These are phyloP conservation scores for Coccyzus lansbergi DNA, from an alignment of 2,797 vertebrate genomes.

Conservation along the genomic window DNA sequence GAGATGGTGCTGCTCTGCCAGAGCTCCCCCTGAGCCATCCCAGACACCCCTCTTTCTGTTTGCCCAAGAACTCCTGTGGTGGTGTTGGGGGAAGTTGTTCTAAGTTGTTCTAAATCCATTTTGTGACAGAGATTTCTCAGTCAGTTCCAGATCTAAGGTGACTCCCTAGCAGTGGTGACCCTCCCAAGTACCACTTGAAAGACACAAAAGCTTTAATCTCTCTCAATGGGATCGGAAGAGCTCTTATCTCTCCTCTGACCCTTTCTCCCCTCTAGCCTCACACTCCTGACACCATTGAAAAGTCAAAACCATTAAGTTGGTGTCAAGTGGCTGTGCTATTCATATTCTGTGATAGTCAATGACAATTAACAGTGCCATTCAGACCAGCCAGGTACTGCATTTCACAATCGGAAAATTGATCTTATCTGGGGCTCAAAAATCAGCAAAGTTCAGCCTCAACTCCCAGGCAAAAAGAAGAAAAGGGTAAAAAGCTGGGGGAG, in stretches of 20 bases:
- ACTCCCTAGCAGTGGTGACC: conserved; percentile 58
- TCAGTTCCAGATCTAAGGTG: conserved; percentile 59
- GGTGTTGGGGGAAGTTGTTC: neutral
- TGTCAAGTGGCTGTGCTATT: conserved; percentile 84
- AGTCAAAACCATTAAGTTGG: conserved; percentile 85
- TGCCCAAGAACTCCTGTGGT: neutral
- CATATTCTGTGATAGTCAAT: conserved; percentile 89
- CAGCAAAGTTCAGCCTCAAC: conserved; percentile 5
- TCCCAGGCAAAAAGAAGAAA: neutral
- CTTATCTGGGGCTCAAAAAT: conserved; percentile 42
- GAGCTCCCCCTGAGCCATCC: conserved; percentile 7
- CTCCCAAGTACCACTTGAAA: conserved; percentile 60
- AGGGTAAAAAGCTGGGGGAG: rapidly evolving
- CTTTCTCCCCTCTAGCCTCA: conserved; percentile 59
- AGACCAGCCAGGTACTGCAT: conserved; percentile 85
- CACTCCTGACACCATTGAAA: conserved; percentile 72
- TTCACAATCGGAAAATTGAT: conserved; percentile 70
- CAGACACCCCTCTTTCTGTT: neutral
- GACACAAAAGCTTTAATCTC: conserved; percentile 61
- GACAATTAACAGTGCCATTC: conserved; percentile 88
- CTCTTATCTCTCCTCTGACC: conserved; percentile 69
- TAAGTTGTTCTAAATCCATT: no score
- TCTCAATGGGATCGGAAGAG: conserved; percentile 59
- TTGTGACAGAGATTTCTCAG: neutral
- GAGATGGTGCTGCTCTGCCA: neutral